Conservation (phyloP, 2,797 vertebrate genomes). For the Dromococcyx pavoninus region DNA sequence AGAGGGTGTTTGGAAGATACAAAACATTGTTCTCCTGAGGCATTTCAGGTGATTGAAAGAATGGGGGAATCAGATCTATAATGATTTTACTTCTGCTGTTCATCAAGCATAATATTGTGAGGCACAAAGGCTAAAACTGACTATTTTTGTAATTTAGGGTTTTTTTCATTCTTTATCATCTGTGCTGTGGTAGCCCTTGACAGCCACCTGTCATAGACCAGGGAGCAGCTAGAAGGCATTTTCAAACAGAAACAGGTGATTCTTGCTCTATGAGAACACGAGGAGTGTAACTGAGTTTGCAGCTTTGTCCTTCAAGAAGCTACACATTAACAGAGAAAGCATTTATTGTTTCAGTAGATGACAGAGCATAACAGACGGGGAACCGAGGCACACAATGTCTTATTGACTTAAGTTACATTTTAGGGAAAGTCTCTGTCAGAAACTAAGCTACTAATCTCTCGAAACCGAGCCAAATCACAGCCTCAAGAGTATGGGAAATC, state of each 20-base stretch:
- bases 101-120: neutral
- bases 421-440: neutral
- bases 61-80: neutral
- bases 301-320: neutral
- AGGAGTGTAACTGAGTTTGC: neutral
- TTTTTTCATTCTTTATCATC: neutral
- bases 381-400: neutral
- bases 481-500: neutral
- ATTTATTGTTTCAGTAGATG: neutral
- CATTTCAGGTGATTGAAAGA: neutral
- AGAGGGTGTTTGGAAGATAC: neutral
- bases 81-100: neutral
- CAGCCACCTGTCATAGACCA: neutral
- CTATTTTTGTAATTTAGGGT: neutral
- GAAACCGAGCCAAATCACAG: neutral
- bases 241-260: neutral
- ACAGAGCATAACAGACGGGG: neutral
- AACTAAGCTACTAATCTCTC: neutral
- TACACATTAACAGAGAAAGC: rapidly evolving
- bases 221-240: neutral
- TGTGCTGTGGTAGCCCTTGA: neutral
- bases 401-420: neutral
- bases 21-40: neutral
- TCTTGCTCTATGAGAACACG: neutral
- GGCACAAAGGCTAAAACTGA: neutral